These are phyloP conservation scores for Idaea aversata DNA, from an alignment of 2,888 invertebrate species.

Conservation along the genomic window DNA sequence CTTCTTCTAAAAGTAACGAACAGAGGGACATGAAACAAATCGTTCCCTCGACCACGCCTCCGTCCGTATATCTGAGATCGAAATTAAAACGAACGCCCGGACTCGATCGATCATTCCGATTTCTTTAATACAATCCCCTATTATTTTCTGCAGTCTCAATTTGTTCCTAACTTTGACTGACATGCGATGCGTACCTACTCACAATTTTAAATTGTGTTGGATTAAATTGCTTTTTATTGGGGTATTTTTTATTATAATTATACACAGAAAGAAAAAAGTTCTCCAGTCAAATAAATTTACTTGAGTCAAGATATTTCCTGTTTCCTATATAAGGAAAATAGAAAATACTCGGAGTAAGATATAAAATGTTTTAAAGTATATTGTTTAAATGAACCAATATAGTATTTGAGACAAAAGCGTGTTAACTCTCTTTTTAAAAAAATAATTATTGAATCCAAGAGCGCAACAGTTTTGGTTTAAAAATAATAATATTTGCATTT, in stretches of 20 bases:
- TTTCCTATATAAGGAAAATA: too few relatives aligned
- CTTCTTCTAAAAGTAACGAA: conserved; percentile 26
- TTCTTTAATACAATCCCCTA: conserved; percentile 72
- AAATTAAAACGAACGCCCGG: conserved; percentile 78
- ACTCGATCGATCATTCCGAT: conserved; percentile 77
- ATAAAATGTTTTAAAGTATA: too few relatives aligned
- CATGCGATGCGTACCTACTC: conserved; percentile 57
- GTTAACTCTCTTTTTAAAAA: too few relatives aligned
- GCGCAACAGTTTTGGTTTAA: too few relatives aligned
- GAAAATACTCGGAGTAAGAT: too few relatives aligned
- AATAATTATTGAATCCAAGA: too few relatives aligned
- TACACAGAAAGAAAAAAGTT: too few relatives aligned
- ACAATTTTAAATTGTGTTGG: conserved; percentile 49
- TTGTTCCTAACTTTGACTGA: conserved; percentile 61
- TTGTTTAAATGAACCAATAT: too few relatives aligned
- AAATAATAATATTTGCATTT: too few relatives aligned
- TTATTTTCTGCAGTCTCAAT: conserved; percentile 75
- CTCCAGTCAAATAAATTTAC: too few relatives aligned
- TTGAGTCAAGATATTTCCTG: too few relatives aligned
- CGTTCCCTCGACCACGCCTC: conserved; percentile 73
- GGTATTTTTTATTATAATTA: conserved; percentile 15
- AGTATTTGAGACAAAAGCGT: too few relatives aligned
- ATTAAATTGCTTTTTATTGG: conserved; percentile 37
- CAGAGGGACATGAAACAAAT: conserved; percentile 75
- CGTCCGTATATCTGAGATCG: conserved; percentile 70